Conservation (phyloP, 2,113 vertebrate genomes). For the Pristiophorus japonicus region DNA sequence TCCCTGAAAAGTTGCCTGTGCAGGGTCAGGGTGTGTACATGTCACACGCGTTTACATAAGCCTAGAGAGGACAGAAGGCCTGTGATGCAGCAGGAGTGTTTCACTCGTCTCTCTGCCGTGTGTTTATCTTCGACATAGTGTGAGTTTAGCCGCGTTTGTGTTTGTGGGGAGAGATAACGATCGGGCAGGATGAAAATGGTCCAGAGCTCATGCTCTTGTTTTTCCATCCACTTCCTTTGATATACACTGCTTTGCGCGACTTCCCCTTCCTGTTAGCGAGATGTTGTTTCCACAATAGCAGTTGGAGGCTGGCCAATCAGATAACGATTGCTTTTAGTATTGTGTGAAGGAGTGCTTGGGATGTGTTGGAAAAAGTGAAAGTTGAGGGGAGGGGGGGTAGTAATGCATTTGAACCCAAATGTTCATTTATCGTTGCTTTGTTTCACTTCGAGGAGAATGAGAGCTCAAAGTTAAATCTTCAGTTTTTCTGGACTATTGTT, state of each 20-base stretch:
- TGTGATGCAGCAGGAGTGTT: neutral
- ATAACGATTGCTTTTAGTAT: conserved; percentile 45
- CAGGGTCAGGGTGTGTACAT: neutral
- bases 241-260: conserved; percentile 70
- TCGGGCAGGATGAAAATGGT: conserved; percentile 31
- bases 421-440: conserved; percentile 15
- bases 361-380: conserved; percentile 61
- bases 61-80: neutral
- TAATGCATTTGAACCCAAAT: conserved; percentile 5
- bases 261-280: conserved; percentile 80
- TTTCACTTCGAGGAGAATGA: neutral
- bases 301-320: conserved; percentile 70
- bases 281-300: conserved; percentile 67
- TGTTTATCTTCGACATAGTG: conserved; percentile 22
- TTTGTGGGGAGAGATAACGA: conserved; percentile 20
- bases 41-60: neutral
- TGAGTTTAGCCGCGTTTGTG: conserved; percentile 14
- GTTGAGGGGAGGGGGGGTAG: neutral
- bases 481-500: neutral
- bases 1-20: neutral
- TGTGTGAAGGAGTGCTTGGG: conserved; percentile 26
- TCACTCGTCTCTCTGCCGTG: neutral
- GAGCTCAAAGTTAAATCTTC: neutral
- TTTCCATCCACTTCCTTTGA: conserved; percentile 79
- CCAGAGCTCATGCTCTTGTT: conserved; percentile 51